Evolutionary conservation across 53 echinoderm and acorn worm species (phyloP).

Genomic region (Pentamera pediparva): DNA sequence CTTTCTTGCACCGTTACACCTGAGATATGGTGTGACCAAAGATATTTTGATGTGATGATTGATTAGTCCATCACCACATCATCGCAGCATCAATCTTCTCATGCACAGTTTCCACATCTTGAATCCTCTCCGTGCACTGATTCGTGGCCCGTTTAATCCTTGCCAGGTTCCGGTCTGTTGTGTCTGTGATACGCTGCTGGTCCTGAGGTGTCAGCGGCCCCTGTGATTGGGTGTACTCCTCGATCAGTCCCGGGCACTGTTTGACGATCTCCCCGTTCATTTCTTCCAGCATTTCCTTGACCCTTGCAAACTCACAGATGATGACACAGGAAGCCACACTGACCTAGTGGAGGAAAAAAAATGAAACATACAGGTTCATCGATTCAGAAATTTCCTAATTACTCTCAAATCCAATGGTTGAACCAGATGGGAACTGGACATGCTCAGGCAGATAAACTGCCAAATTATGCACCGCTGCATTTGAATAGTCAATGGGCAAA

Average conservation of each 20-base stretch:
- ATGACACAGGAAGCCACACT: constrained; percentile 67
- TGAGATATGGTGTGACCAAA: no score
- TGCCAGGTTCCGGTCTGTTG: constrained; percentile 69
- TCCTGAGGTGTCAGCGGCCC: constrained; percentile 47
- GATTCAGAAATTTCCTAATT: no score
- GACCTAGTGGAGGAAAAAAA: constrained; percentile 38
- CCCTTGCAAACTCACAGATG: constrained; percentile 47
- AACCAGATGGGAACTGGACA: no score
- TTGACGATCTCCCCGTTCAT: constrained; percentile 57
- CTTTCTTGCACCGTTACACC: no score
- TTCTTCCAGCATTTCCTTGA: constrained; percentile 44
- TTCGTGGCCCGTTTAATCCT: constrained; percentile 62
- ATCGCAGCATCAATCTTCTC: constrained; percentile 90
- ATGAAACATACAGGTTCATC: neutral
- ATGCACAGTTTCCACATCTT: constrained; percentile 68
- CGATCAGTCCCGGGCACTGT: constrained; percentile 33
- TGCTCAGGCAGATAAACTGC: no score
- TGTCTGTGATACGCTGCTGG: constrained; percentile 48
- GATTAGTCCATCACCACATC: constrained; percentile 90
- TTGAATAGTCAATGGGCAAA: no score
- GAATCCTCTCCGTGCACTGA: constrained; percentile 46
- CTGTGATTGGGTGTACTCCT: constrained; percentile 6
- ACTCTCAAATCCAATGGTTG: no score
- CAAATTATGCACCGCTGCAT: no score
- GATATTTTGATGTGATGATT: no score